Evolutionary conservation across 2,888 invertebrate genomes (phyloP).

Genomic region (Phanerotoma sp.): DNA sequence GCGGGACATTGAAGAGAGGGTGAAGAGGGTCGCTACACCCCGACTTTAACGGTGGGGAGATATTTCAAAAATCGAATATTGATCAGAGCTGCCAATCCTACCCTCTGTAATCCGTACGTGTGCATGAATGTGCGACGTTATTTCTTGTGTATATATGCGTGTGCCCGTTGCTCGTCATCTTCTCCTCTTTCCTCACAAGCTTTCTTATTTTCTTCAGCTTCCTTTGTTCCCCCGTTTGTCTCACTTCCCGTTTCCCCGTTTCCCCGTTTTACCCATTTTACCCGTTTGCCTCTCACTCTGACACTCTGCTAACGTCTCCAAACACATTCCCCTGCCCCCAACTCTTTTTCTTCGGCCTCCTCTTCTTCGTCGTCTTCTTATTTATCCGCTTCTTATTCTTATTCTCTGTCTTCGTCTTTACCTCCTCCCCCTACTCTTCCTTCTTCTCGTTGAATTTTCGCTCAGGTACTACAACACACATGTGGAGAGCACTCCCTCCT

Average conservation of each 20-base stretch:
- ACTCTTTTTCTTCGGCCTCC: constrained; percentile 4
- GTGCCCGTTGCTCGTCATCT: constrained; percentile 14
- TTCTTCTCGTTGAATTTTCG: constrained; percentile 1
- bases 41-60: constrained; percentile 41
- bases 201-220: constrained; percentile 2
- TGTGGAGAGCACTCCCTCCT: background rate
- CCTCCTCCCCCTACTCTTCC: constrained; percentile 11
- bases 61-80: constrained; percentile 57
- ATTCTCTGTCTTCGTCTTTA: constrained; percentile 10
- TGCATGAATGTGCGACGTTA: constrained; percentile 26
- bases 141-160: constrained; percentile 19
- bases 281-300: constrained; percentile 19
- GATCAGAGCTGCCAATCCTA: constrained; percentile 57
- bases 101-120: constrained; percentile 51
- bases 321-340: constrained; percentile 3
- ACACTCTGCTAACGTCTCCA: no score
- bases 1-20: no score
- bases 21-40: constrained; percentile 31
- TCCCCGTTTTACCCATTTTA: constrained; percentile 12
- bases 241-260: constrained; percentile 12
- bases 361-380: background rate
- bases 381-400: background rate
- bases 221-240: constrained; percentile 1
- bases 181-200: constrained; percentile 7
- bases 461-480: constrained; percentile 2